Evolutionary conservation across 2,888 invertebrate genomes (phyloP).

Genomic region (Harmothoe impar): DNA sequence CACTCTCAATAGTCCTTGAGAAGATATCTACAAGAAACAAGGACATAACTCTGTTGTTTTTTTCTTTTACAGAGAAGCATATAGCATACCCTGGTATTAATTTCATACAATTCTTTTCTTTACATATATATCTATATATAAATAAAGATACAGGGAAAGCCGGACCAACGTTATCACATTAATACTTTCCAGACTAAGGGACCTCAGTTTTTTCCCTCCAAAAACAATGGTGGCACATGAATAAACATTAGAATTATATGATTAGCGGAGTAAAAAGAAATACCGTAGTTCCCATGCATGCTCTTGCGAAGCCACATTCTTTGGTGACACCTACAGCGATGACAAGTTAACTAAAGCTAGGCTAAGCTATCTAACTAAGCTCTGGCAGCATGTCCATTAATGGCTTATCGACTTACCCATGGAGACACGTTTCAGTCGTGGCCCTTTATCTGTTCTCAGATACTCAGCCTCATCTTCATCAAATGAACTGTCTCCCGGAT

Average conservation of each 20-base stretch:
- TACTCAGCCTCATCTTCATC: conserved; percentile 72
- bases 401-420: neutral
- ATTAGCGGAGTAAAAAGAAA: too few relatives aligned
- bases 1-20: neutral
- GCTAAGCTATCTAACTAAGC: conserved; percentile 4
- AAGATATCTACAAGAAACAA: neutral
- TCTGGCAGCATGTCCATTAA: neutral
- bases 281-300: neutral
- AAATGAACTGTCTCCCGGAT: conserved; percentile 79
- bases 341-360: conserved; percentile 5
- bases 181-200: too few relatives aligned
- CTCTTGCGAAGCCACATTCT: neutral
- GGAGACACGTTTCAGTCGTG: conserved; percentile 52
- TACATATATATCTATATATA: too few relatives aligned
- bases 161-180: too few relatives aligned
- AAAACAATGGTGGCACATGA: too few relatives aligned
- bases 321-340: neutral
- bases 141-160: too few relatives aligned
- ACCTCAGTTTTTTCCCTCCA: too few relatives aligned
- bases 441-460: conserved; percentile 49
- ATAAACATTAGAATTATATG: too few relatives aligned
- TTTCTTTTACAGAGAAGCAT: neutral
- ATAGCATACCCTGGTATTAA: too few relatives aligned
- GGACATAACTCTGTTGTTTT: neutral
- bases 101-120: too few relatives aligned